Percentiles rank a stretch among this genome's conserved stretches.
These are phyloP conservation scores for Actias luna DNA, from an alignment of 2,888 invertebrate genomes.

Conservation along the genomic window DNA sequence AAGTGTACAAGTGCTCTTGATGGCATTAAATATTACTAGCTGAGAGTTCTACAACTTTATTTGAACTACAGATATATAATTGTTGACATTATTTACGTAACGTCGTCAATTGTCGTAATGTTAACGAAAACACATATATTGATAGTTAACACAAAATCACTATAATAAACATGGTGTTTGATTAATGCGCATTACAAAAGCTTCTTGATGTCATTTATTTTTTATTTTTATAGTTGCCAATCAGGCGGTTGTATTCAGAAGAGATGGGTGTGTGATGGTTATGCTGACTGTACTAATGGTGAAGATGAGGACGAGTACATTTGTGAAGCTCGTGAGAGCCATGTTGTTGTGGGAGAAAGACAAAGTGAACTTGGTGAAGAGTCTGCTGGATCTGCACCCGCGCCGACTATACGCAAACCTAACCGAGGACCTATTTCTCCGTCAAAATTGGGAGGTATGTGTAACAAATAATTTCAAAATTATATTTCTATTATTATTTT, in stretches of 20 bases:
- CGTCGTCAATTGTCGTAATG: too few species aligned
- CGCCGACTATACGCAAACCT: conserved; percentile 58
- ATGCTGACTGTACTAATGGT: conserved; percentile 67
- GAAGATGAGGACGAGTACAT: conserved; percentile 58
- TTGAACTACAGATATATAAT: neutral
- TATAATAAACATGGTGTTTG: too few species aligned
- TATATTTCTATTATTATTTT: neutral
- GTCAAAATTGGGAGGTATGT: neutral
- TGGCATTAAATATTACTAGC: neutral
- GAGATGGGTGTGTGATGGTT: conserved; percentile 75
- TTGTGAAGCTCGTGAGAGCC: conserved; percentile 36
- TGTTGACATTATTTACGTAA: too few species aligned
- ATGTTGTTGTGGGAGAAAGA: conserved; percentile 22
- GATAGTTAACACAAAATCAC: too few species aligned
- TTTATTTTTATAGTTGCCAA: conserved; percentile 48
- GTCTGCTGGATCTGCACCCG: conserved; percentile 67
- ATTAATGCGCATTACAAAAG: too few species aligned
- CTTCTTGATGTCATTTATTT: too few species aligned
- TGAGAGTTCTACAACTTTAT: neutral
- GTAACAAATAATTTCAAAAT: neutral
- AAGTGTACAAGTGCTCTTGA: neutral
- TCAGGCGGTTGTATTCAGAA: conserved; percentile 64
- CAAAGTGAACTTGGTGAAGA: conserved; percentile 57
- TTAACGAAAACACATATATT: too few species aligned
- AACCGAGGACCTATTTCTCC: conserved; percentile 36